phyloP scores from a whole-genome alignment of 2,888 invertebrate species.

The Trisateles emortualis region DNA sequence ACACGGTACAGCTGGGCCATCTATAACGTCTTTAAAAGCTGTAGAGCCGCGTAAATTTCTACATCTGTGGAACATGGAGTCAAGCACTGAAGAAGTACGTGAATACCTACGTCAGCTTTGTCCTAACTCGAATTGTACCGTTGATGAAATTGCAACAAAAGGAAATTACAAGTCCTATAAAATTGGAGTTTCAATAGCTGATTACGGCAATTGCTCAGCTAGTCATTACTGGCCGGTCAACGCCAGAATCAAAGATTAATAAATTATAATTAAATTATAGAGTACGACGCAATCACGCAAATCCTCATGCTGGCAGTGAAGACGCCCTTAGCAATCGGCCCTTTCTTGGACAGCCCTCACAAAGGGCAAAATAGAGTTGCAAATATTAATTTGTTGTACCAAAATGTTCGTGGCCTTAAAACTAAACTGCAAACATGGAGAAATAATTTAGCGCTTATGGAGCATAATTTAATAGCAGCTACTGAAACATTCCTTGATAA shows the following conservation, averaged over 20 bases:
- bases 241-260: slow-evolving; percentile 17
- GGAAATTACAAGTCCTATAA: slow-evolving; percentile 26
- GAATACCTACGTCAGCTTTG: slow-evolving; percentile 28
- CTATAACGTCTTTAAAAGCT: slow-evolving; percentile 3
- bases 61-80: slow-evolving; percentile 46
- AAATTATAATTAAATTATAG: too few relatives aligned
- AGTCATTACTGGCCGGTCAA: slow-evolving; percentile 7
- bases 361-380: too few relatives aligned
- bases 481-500: too few relatives aligned
- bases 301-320: background rate
- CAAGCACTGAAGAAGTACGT: slow-evolving; percentile 20
- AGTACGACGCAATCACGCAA: background rate
- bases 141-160: slow-evolving; percentile 31
- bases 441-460: too few relatives aligned
- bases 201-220: background rate
- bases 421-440: background rate
- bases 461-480: too few relatives aligned
- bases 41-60: slow-evolving; percentile 30
- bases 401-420: too few relatives aligned
- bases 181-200: background rate
- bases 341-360: background rate
- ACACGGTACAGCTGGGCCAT: slow-evolving; percentile 13
- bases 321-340: background rate
- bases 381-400: too few relatives aligned
- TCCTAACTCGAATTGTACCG: slow-evolving; percentile 19